Evolutionary conservation across 2,888 invertebrate species (phyloP), one percentile per base, ranked within the genome.

Genomic region (Coleophora flavipennella): DNA sequence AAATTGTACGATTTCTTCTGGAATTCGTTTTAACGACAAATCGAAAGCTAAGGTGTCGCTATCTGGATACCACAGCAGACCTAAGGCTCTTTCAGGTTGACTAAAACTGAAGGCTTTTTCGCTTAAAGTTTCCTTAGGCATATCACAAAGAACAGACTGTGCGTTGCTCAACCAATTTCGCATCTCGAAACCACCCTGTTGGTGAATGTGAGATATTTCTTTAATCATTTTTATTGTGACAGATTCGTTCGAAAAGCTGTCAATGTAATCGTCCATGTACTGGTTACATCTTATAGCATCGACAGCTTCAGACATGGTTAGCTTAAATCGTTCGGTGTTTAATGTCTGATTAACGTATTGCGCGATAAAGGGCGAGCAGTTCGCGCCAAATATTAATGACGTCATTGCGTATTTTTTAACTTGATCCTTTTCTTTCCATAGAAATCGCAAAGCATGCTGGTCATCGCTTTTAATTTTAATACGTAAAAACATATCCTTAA

Each of bases 211-310:
- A 0, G 26, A 33, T 1, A 49, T 27, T 4, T 49, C 35, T 1
- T 35, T 28, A 7, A 43, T 29, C 27, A 37, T 32, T 1, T 36
- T 28, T 1, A 10, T 36, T 8, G 42, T 36, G 1, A 10, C 35
- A 2, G 11, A 10, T 31, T 40, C 36, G 8, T 43, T 34, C 8
- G 13, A n/a, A 2, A 41, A 26, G 11, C 43, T 43, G 12, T 45
- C 39, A 8, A 47, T 42, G 12, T 40, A 45, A 20, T 43, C 47
- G 35, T 48, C 48, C 41, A 45, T 42, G 12, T 45, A 45, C 8
- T 48, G 45, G 3, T 26, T 27, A 0, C 10, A 39, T 2, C 12
- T 4, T n/a, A 48, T 48, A 0, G 48, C 48, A 3, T 41, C 13
- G 2, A 44, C 41, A 9, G 49, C 49, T 1, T 27, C 13, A 8